These are phyloP conservation scores for Corythaeola cristata DNA, from an alignment of 2,113 vertebrate species.

Conservation along the genomic window DNA sequence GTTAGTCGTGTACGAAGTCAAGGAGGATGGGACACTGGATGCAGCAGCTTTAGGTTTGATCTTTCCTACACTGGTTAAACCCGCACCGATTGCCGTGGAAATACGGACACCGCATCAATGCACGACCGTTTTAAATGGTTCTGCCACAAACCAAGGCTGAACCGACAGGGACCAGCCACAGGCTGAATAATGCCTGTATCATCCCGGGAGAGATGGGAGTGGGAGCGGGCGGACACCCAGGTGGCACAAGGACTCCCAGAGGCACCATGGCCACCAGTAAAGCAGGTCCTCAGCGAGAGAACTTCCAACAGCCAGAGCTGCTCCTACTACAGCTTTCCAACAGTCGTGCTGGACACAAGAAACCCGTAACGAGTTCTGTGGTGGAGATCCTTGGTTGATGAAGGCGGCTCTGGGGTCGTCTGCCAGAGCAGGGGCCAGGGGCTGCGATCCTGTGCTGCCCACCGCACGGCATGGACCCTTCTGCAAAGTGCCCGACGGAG, in stretches of 20 bases:
- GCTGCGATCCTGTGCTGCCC: not conserved
- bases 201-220: not conserved
- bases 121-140: not conserved
- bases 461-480: fast-evolving
- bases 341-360: not conserved
- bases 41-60: not conserved
- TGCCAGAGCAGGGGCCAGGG: not conserved
- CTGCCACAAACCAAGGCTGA: not conserved
- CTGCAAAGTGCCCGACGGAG: not conserved
- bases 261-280: fast-evolving
- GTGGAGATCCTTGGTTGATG: not conserved
- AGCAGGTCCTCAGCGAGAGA: fast-evolving
- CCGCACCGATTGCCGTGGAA: not conserved
- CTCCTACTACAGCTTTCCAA: not conserved
- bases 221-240: fast-evolving
- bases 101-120: not conserved
- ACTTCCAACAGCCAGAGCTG: not conserved
- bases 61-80: not conserved
- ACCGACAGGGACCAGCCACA: fast-evolving
- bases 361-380: not conserved
- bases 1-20: not conserved
- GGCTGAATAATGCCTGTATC: not conserved
- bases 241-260: not conserved
- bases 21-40: not conserved
- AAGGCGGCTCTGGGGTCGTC: not conserved